phyloP scores from a whole-genome alignment of 2,888 invertebrate species.

The Matsumyia berberina region DNA sequence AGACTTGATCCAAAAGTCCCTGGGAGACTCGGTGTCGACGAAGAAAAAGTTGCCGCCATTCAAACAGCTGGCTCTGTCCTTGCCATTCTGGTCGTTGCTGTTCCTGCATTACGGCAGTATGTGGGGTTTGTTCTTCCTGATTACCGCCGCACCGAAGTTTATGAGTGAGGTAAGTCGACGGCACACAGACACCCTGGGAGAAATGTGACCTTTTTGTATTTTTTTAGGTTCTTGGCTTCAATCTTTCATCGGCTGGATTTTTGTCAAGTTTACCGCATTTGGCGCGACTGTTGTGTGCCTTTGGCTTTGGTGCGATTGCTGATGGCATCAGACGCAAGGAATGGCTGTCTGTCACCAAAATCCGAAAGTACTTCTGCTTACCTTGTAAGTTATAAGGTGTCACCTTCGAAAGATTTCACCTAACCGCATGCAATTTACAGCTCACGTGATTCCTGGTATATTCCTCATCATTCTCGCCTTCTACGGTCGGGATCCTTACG shows the following conservation, averaged over 20 bases:
- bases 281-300: constrained; percentile 88
- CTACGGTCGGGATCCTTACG: constrained; percentile 87
- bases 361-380: constrained; percentile 88
- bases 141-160: constrained; percentile 91
- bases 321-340: constrained; percentile 86
- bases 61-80: constrained; percentile 86
- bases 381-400: constrained; percentile 85
- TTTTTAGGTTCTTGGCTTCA: constrained; percentile 87
- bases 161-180: constrained; percentile 86
- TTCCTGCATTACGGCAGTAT: constrained; percentile 90
- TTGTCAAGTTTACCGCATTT: constrained; percentile 90
- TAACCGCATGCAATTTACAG: constrained; percentile 81
- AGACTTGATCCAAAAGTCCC: constrained; percentile 87
- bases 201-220: background rate
- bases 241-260: constrained; percentile 89
- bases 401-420: background rate
- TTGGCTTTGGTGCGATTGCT: constrained; percentile 89
- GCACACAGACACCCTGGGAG: background rate
- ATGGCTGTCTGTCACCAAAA: constrained; percentile 85
- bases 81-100: constrained; percentile 89
- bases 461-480: constrained; percentile 86
- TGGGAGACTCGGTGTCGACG: constrained; percentile 86
- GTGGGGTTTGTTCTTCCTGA: constrained; percentile 91
- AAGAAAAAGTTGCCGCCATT: constrained; percentile 89
- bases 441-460: constrained; percentile 86